Evolutionary conservation across 2,888 invertebrate species (phyloP).

Genomic region (Cataglyphis albicans): DNA sequence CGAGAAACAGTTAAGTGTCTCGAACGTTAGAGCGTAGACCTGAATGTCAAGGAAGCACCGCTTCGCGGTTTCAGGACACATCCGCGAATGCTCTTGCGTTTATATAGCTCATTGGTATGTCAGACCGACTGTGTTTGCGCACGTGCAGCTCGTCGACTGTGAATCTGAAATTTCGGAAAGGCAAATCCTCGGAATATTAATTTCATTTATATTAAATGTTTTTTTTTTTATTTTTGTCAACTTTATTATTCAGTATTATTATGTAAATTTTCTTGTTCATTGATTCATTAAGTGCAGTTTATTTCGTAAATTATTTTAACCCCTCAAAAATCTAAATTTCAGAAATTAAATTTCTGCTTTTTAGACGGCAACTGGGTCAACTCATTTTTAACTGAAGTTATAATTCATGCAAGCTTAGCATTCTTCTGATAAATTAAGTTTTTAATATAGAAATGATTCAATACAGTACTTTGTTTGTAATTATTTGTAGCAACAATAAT

Average conservation of each 20-base stretch:
- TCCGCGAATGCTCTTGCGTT: slow-evolving; percentile 20
- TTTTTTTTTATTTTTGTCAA: background rate
- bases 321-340: background rate
- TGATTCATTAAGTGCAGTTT: background rate
- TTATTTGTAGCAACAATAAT: background rate
- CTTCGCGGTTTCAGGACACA: slow-evolving; percentile 37
- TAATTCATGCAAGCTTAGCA: background rate
- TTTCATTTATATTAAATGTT: background rate
- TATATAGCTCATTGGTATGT: slow-evolving; percentile 49
- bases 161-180: background rate
- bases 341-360: background rate
- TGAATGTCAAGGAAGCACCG: slow-evolving; percentile 41
- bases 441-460: background rate
- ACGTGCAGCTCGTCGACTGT: slow-evolving; percentile 11
- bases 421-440: background rate
- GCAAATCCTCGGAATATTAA: background rate
- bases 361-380: background rate
- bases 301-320: background rate
- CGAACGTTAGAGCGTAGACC: slow-evolving; percentile 26
- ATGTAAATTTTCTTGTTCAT: background rate
- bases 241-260: slow-evolving; percentile 1
- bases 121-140: slow-evolving; percentile 27
- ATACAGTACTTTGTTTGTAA: background rate
- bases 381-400: background rate
- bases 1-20: slow-evolving; percentile 66